phyloP scores from a whole-genome alignment of 2,113 vertebrate species.

The Scomber scombrus region DNA sequence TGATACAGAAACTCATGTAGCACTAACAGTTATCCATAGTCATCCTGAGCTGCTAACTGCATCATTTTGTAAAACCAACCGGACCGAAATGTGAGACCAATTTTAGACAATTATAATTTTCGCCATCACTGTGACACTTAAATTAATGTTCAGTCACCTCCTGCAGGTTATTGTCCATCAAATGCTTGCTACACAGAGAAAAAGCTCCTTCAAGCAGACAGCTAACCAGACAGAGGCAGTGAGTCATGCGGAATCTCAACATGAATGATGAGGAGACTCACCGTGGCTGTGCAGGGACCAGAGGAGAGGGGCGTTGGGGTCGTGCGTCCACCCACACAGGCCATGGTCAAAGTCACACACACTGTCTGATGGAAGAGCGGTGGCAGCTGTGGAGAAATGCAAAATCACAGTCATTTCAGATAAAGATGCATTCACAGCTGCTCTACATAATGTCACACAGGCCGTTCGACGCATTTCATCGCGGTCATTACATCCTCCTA shows the following conservation, averaged over 20 bases:
- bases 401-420: conserved; percentile 14
- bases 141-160: background rate
- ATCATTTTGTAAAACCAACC: conserved; percentile 13
- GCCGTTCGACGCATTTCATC: conserved; percentile 14
- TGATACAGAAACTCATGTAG: background rate
- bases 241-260: background rate
- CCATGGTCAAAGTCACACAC: conserved; percentile 92
- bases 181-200: background rate
- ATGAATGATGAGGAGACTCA: conserved; percentile 65
- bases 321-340: conserved; percentile 93
- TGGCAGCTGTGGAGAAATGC: conserved; percentile 54
- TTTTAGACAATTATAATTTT: no score
- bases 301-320: conserved; percentile 86
- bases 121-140: no score
- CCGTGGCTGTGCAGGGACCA: conserved; percentile 89
- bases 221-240: conserved; percentile 1
- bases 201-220: background rate
- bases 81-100: background rate
- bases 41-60: conserved; percentile 2
- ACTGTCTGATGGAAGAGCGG: conserved; percentile 80
- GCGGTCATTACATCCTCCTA: conserved; percentile 14
- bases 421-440: conserved; percentile 1
- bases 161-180: conserved; percentile 26
- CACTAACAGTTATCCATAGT: background rate
- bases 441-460: background rate